Evolutionary conservation across 2,113 vertebrate species (phyloP).

Genomic region (Emydocephalus ijimae): DNA sequence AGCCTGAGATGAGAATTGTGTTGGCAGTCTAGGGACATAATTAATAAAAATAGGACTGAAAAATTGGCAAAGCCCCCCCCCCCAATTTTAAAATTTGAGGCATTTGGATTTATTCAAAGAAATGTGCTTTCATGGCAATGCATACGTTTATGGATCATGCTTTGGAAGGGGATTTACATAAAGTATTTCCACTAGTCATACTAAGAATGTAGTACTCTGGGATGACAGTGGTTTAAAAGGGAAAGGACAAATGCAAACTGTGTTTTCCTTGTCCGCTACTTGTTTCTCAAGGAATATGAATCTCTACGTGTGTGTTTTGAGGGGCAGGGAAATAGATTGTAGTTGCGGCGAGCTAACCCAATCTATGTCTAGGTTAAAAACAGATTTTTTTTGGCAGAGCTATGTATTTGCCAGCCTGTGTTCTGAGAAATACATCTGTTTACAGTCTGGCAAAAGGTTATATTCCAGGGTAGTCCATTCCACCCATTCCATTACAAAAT

Average conservation of each 20-base stretch:
- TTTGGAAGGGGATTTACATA: background rate
- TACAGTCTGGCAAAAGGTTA: background rate
- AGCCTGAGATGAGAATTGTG: background rate
- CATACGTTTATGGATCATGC: rapidly evolving
- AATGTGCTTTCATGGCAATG: rapidly evolving
- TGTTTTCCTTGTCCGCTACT: background rate
- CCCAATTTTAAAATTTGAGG: background rate
- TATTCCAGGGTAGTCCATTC: background rate
- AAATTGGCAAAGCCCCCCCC: background rate
- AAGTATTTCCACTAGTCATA: background rate
- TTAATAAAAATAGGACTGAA: background rate
- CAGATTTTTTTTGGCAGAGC: background rate
- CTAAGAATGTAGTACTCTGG: background rate
- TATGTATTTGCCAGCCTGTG: background rate
- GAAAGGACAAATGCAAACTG: background rate
- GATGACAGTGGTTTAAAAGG: background rate
- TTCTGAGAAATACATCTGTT: background rate
- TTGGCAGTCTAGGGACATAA: background rate
- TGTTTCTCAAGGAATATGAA: background rate
- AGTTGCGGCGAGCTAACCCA: background rate
- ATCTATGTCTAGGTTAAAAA: background rate
- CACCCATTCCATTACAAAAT: background rate
- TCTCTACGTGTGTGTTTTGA: background rate
- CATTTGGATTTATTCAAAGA: constrained; percentile 5
- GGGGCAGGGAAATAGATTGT: background rate